Evolutionary conservation across 1,140 invertebrate genomes (phyloP).

Genomic region (Oscheius sp.): DNA sequence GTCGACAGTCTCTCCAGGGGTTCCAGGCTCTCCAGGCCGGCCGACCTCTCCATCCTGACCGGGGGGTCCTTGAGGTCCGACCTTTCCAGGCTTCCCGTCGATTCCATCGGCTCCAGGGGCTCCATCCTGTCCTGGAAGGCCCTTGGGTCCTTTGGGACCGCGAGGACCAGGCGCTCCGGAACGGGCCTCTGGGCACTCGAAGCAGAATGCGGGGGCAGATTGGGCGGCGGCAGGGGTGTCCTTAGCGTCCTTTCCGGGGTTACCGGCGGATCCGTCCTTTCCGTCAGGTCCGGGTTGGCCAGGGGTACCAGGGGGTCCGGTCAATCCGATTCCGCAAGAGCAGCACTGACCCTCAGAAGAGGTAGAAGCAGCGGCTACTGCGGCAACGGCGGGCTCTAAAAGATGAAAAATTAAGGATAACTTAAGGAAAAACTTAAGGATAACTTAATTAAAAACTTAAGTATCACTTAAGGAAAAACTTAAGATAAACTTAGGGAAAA

Average conservation of each 20-base stretch:
- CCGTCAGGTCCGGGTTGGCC: slow-evolving; percentile 23
- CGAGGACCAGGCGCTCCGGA: slow-evolving; percentile 25
- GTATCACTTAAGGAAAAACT: too few relatives aligned
- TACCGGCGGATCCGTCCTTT: slow-evolving; percentile 21
- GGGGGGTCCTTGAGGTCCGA: slow-evolving; percentile 11
- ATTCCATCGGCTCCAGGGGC: slow-evolving; percentile 9
- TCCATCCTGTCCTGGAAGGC: not conserved
- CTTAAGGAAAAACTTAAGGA: not conserved
- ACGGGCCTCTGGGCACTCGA: slow-evolving; percentile 15
- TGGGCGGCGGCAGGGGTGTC: not conserved
- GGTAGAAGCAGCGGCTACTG: not conserved
- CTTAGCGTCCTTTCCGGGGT: slow-evolving; percentile 10
- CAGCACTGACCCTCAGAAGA: slow-evolving; percentile 16
- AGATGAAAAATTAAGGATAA: not conserved
- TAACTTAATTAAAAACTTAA: not conserved
- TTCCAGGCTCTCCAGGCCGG: slow-evolving; percentile 22
- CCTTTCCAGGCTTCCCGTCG: slow-evolving; percentile 10
- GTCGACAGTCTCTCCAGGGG: not conserved
- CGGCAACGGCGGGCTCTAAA: not conserved
- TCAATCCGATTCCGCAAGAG: slow-evolving; percentile 15
- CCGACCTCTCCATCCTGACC: slow-evolving; percentile 24
- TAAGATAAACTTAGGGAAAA: too few relatives aligned
- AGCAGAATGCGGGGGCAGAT: slow-evolving; percentile 6
- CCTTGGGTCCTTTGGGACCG: slow-evolving; percentile 15
- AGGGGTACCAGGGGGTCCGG: slow-evolving; percentile 21